A percentile compares a stretch with the other conserved stretches of the same genome.
phyloP scores from a whole-genome alignment of 2,797 vertebrate species.

The Gallinago stenura region DNA sequence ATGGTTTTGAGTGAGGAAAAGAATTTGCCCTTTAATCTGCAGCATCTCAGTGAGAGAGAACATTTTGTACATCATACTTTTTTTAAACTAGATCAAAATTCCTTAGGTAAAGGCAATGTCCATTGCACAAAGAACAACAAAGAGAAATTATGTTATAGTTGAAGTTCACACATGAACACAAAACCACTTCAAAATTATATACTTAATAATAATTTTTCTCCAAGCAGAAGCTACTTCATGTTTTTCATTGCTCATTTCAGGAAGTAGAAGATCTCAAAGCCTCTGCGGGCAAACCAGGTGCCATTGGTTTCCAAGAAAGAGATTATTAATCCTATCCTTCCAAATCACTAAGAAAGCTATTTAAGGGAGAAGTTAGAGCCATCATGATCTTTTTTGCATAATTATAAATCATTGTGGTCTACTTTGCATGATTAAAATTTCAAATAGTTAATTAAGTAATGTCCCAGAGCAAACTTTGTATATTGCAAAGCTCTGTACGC shows the following conservation, averaged over 20 bases:
- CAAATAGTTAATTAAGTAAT: neutral
- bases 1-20: neutral
- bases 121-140: neutral
- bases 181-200: neutral
- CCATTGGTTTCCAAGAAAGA: neutral
- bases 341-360: neutral
- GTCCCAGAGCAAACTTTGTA: neutral
- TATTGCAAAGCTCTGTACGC: neutral
- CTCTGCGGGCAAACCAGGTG: constrained; percentile 6
- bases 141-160: neutral
- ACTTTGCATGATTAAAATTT: constrained; percentile 1
- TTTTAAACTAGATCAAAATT: constrained; percentile 21
- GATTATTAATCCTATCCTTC: neutral
- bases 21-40: constrained; percentile 1
- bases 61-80: neutral
- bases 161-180: neutral
- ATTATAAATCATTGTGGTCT: neutral
- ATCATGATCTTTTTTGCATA: neutral
- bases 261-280: neutral
- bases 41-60: neutral
- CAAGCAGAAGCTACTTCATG: constrained; percentile 13
- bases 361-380: neutral
- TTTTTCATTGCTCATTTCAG: neutral
- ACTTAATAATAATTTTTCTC: constrained; percentile 25
- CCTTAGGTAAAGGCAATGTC: neutral